phyloP scores from a whole-genome alignment of 2,797 vertebrate genomes.

The Crotalus adamanteus region DNA sequence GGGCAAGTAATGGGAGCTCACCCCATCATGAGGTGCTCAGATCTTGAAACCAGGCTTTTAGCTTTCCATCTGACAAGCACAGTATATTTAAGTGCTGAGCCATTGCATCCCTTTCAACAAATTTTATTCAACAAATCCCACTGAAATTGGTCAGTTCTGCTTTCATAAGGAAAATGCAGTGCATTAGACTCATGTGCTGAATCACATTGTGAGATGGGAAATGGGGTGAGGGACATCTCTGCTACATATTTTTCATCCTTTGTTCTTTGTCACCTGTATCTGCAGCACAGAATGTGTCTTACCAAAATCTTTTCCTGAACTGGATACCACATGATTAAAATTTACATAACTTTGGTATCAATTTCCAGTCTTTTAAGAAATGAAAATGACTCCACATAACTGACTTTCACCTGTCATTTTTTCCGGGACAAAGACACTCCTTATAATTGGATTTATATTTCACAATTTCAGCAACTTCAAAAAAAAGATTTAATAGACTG shows the following conservation, averaged over 20 bases:
- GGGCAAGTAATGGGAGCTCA: background rate
- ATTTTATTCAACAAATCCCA: constrained; percentile 23
- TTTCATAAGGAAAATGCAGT: background rate
- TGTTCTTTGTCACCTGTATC: background rate
- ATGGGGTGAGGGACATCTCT: background rate
- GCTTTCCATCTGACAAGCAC: background rate
- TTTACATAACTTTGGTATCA: background rate
- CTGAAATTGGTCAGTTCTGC: constrained; percentile 16
- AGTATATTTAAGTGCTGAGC: background rate
- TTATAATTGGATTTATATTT: background rate
- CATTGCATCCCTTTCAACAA: background rate
- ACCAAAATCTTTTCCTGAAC: background rate
- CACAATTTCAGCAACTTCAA: background rate
- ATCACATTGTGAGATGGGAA: background rate
- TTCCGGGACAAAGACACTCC: background rate
- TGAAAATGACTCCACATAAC: background rate
- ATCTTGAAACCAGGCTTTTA: background rate
- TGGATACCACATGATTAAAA: background rate
- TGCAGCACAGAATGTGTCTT: background rate
- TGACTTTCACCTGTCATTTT: background rate
- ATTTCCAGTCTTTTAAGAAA: background rate
- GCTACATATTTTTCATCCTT: background rate
- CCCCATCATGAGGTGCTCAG: background rate
- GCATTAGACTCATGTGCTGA: background rate
- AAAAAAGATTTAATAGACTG: background rate